Evolutionary conservation across 2,113 vertebrate genomes (phyloP), one percentile per base, ranked within the genome.

Genomic region (Amphiprion percula): DNA sequence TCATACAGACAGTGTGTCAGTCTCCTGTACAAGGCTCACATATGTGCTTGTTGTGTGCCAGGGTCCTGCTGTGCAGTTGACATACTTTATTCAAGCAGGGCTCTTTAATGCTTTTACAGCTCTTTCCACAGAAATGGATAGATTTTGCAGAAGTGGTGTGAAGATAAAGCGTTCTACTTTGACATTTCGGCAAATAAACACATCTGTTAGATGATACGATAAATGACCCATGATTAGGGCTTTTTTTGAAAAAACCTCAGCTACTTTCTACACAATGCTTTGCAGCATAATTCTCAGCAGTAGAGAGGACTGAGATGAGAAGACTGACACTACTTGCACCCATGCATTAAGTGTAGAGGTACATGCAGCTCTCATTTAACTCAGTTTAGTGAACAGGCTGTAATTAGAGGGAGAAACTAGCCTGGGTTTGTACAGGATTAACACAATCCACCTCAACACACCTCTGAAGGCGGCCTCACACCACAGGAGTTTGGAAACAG

Each of bases 1-100:
- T 81, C 56, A 37, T 55, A 65, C 63, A 70, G 60, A 64, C 79
- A 47, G 60, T 16, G 39, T 85, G 62, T 77, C 83, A 50, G 61
- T 11, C 44, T 46, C 74, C 61, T 82, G 62, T 47, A 59, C 58
- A 74, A 80, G 8, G 78, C 65, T 76, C 58, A 79, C 79, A 84
- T 86, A 84, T 59, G 58, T 53, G 55, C 63, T 49, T 37, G 59
- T 46, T 67, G 56, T 68, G 19, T 60, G 68, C 50, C 86, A 70
- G 54, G 37, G 46, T 58, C 79, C 64, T 59, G 50, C 66, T 79
- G 77, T 71, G 69, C 59, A 28, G 53, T 15, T 16, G 30, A 74
- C 49, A 44, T 49, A 61, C 50, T 76, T 59, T 12, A 41, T 60
- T 69, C 65, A 62, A 74, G 64, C 56, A 55, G 64, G 28, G 59